These are phyloP conservation scores for Alviniconcha strummeri DNA, from an alignment of 2,888 invertebrate species.

Conservation along the genomic window DNA sequence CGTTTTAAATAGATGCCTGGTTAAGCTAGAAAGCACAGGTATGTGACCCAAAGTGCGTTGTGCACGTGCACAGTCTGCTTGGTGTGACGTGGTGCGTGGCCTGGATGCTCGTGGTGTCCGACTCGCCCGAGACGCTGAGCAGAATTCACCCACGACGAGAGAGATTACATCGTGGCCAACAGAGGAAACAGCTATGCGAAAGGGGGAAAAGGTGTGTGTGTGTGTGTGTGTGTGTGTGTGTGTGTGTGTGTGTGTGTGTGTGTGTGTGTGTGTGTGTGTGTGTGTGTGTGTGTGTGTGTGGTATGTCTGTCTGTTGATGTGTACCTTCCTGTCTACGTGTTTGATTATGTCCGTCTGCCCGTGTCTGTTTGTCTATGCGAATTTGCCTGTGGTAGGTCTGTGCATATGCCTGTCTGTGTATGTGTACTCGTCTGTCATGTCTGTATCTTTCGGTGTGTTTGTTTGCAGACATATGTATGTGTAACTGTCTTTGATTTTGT, in stretches of 20 bases:
- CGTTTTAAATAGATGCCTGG: too few relatives aligned
- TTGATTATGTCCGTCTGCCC: background rate
- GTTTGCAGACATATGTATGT: background rate
- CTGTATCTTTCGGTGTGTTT: background rate
- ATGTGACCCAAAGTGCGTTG: too few relatives aligned
- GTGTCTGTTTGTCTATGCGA: background rate
- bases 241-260: background rate
- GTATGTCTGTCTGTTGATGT: background rate
- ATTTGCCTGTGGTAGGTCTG: background rate
- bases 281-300: too few relatives aligned
- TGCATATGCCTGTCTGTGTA: background rate
- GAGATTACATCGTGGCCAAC: slow-evolving; percentile 7
- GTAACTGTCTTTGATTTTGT: background rate
- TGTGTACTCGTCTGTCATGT: background rate
- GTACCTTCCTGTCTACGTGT: background rate
- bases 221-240: background rate
- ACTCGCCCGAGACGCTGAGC: too few relatives aligned
- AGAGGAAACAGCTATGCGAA: background rate
- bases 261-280: background rate
- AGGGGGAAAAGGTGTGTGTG: background rate
- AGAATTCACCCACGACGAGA: background rate
- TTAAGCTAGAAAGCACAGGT: too few relatives aligned
- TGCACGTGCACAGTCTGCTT: too few relatives aligned
- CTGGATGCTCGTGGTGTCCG: too few relatives aligned
- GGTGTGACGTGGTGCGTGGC: too few relatives aligned